These are phyloP conservation scores for Hemicordylus capensis DNA, from an alignment of 2,113 vertebrate genomes.

Conservation along the genomic window DNA sequence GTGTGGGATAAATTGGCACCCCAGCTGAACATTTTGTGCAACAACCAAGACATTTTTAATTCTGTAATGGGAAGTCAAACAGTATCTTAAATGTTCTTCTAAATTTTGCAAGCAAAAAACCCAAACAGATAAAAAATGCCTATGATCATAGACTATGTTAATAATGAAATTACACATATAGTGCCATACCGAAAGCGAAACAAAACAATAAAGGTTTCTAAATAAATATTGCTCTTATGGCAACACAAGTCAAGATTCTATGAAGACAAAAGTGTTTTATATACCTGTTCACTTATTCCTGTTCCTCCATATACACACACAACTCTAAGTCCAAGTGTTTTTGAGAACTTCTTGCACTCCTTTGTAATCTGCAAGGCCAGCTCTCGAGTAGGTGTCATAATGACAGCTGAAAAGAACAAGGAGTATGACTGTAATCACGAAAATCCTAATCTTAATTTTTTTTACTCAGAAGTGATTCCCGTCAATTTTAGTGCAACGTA, in stretches of 20 bases:
- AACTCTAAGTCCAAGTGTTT: constrained; percentile 90
- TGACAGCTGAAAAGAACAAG: constrained; percentile 83
- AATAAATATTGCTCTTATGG: background rate
- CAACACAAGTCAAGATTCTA: background rate
- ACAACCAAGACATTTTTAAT: background rate
- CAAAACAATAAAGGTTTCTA: background rate
- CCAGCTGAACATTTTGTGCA: no score
- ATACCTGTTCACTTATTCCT: constrained; percentile 98
- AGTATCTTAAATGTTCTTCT: background rate
- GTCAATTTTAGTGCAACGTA: background rate
- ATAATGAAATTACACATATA: background rate
- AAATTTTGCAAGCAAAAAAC: no score
- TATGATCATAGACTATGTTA: background rate
- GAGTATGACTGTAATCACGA: constrained; percentile 29
- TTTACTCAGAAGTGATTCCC: background rate
- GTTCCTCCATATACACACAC: constrained; percentile 99
- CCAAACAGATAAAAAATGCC: no score
- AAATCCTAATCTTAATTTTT: background rate
- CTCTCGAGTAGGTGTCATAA: constrained; percentile 98
- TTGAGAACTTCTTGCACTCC: constrained; percentile 99
- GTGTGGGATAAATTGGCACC: no score
- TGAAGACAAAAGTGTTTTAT: background rate
- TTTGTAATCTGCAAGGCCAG: constrained; percentile 98
- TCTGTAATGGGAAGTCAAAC: no score
- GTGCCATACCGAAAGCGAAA: background rate